Evolutionary conservation across 2,888 invertebrate species (phyloP), one percentile per base, ranked within the genome.

Genomic region (Lasioglossum villosulum): DNA sequence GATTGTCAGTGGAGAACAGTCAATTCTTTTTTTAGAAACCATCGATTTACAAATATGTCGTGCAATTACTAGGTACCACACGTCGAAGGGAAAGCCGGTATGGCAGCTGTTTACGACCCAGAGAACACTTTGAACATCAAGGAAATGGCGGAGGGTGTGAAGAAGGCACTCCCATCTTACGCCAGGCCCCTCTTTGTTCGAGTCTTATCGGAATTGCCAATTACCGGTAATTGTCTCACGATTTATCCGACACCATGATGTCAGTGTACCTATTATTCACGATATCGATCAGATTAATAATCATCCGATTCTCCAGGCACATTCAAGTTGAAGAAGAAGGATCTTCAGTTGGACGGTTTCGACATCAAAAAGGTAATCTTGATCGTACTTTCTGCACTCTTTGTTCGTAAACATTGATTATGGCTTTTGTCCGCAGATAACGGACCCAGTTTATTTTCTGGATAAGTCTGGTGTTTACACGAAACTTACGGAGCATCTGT

Each of bases 141-240:
- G 39, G 95, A 95, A 77, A 95, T 98, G 82, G 96, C 97, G 39
- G 95, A 96, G n/a, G 97, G 96, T 78, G 95, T 98, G 72, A 97
- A 97, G 93, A 96, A 96, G 91, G 96, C 97, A 86, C 96, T 99
- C 90, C 98, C 99, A 0, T 94, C 97, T 0, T 99, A 98, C 95
- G 99, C 99, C 0, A 96, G 98, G 34, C 99, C 99, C 1, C 95
- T 99, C 34, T 99, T 99, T 96, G 95, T 99, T 59, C 96, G 99
- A 79, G 95, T 98, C 83, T 96, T 98, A 93, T 95, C 97, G 78
- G 96, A 97, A 89, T 96, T 99, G 78, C 98, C 98, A 82, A 96
- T 97, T 92, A 98, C 98, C 4, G 97, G 97, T 95, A 92, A 90
- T 19, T 37, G 3, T 63, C 6, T 30, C 6, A 6, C 2, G 48